Conservation (phyloP, 2,888 invertebrate species). For the Melinopterus prodromus region DNA sequence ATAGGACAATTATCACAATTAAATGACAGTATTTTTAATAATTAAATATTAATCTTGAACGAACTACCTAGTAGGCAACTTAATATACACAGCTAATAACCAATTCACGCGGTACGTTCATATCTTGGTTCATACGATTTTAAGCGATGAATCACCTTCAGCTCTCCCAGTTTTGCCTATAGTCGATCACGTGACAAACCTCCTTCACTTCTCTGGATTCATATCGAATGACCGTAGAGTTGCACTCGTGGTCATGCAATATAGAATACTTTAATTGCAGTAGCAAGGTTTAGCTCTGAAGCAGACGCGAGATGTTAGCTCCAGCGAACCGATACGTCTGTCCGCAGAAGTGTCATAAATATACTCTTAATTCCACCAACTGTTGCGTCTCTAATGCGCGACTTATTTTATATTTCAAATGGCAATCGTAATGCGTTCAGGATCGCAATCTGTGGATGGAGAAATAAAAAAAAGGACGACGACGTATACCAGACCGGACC, state of each 20-base stretch:
- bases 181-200: background rate
- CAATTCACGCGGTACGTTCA: no score
- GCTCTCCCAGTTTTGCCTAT: no score
- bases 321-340: conserved; percentile 18
- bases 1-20: no score
- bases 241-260: background rate
- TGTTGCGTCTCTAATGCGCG: background rate
- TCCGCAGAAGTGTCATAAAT: conserved; percentile 21
- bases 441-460: background rate
- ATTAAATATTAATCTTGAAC: no score
- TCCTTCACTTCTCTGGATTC: background rate
- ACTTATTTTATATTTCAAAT: background rate
- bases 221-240: background rate
- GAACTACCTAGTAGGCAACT: no score
- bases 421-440: background rate
- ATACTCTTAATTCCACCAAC: conserved; percentile 18
- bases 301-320: conserved; percentile 7
- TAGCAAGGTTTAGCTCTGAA: background rate
- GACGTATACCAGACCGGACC: conserved; percentile 12
- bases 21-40: no score
- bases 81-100: no score
- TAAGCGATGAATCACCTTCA: no score
- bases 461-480: conserved; percentile 8
- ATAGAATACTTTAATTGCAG: background rate
- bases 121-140: no score